Base-by-base conservation (phyloP, 2,888 invertebrate genomes). In the Microplitis deprimator region DNA sequence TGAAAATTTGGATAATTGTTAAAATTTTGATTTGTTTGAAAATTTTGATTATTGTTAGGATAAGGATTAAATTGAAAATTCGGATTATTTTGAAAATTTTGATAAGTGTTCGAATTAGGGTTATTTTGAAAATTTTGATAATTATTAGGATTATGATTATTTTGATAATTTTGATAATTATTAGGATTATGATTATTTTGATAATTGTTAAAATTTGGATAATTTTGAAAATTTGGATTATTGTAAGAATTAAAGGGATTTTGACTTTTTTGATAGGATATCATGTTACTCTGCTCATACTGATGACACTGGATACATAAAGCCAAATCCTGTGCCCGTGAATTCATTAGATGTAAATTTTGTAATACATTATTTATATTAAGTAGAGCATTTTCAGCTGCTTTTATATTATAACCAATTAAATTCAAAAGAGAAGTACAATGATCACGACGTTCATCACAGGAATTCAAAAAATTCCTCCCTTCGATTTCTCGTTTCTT, bases 391-490 rank as follows among this genome's bases (percentile, higher is more conserved):
- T 13, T 50, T 13, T 50, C 50, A 6, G 74, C 79, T 5, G 61
- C 59, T 68, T 59, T 70, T 5, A 75, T 59, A 40, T 79, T 41
- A 1, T 73, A 61, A 20, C 75, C 39, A 77, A 83, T 79, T 0
- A 64, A 68, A 0, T 77, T 64, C 5, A 83, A 17, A 3, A 83
- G 38, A 8, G 50, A 38, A 75, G 79, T 75, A 68, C 83, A 83
- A 59, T 80, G 50, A 39, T 82, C 69, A 60, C 68, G 73, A 38
- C 68, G 80, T 40, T 72, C 62, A 41, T 76, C 77, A 73, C 83
- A 83, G 13, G n/a, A 29, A 10, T 68, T 73, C 7, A 71, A 79
- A 38, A 73, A 73, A 17, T 3, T 68, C 5, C 10, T 65, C n/a
- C 59, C 62, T 68, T 13, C 62, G 74, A n/a, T 77, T 75, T 59